phyloP scores from a whole-genome alignment of 2,113 vertebrate genomes.

The Sturnus vulgaris region DNA sequence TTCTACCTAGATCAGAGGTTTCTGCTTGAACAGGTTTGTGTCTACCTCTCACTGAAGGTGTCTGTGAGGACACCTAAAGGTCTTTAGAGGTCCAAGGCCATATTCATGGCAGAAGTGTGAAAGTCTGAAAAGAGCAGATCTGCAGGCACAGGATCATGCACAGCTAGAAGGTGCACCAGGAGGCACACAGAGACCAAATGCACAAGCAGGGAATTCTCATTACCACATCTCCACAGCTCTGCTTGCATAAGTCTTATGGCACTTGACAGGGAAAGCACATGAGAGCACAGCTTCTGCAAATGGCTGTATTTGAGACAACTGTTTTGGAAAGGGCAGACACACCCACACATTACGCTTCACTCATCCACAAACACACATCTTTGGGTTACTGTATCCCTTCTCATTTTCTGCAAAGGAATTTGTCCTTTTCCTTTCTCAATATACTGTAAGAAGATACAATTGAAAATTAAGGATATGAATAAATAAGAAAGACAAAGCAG shows the following conservation, averaged over 20 bases:
- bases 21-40: neutral
- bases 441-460: neutral
- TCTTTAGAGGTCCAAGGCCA: neutral
- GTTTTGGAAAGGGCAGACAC: neutral
- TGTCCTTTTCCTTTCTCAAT: neutral
- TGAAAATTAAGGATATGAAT: neutral
- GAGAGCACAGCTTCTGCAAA: neutral
- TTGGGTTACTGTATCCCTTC: neutral
- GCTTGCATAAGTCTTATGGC: fast-evolving
- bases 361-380: neutral
- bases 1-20: neutral
- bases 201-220: neutral
- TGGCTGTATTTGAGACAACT: neutral
- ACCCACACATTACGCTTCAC: neutral
- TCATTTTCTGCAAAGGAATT: neutral
- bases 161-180: fast-evolving
- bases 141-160: neutral
- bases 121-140: neutral
- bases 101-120: fast-evolving
- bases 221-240: neutral
- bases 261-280: neutral
- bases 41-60: neutral
- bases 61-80: neutral
- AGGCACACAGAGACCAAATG: neutral
- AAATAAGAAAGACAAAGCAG: neutral